phyloP scores from a whole-genome alignment of 2,113 vertebrate species.

The Epinephelus cyanopodus region DNA sequence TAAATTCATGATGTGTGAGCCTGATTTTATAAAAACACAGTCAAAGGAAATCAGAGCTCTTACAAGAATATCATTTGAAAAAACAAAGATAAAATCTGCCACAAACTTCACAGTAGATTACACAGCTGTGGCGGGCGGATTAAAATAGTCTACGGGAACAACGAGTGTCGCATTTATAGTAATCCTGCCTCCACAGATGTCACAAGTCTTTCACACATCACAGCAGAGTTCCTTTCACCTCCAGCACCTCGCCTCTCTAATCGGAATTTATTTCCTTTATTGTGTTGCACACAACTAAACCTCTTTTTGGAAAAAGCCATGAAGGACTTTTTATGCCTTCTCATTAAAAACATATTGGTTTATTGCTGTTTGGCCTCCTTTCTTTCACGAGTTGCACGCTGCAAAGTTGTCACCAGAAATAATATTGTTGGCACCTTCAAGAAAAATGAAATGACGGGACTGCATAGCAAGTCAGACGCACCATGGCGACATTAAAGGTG shows the following conservation, averaged over 20 bases:
- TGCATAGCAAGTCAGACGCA: constrained; percentile 50
- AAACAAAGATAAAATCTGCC: constrained; percentile 13
- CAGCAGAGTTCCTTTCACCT: constrained; percentile 32
- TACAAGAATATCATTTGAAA: constrained; percentile 2
- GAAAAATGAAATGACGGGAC: constrained; percentile 51
- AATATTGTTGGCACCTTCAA: constrained; percentile 47
- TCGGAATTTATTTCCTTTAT: constrained; percentile 39
- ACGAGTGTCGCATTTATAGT: constrained; percentile 35
- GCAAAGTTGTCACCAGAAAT: constrained; percentile 42
- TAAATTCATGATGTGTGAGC: neutral
- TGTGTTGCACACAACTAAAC: constrained; percentile 25
- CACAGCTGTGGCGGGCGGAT: constrained; percentile 24
- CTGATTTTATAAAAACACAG: neutral
- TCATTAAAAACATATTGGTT: constrained; percentile 48
- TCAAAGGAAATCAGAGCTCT: neutral
- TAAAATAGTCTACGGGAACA: constrained; percentile 36
- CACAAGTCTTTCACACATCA: constrained; percentile 33
- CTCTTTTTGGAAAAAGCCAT: constrained; percentile 30
- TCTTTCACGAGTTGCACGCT: constrained; percentile 10
- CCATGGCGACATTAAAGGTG: constrained; percentile 70
- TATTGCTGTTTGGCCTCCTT: constrained; percentile 30
- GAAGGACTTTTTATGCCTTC: constrained; percentile 31
- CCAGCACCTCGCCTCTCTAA: constrained; percentile 24
- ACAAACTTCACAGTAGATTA: constrained; percentile 32
- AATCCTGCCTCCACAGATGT: constrained; percentile 55